These are phyloP conservation scores for Drosophila azteca DNA, from an alignment of 1,140 invertebrate species.

Conservation along the genomic window DNA sequence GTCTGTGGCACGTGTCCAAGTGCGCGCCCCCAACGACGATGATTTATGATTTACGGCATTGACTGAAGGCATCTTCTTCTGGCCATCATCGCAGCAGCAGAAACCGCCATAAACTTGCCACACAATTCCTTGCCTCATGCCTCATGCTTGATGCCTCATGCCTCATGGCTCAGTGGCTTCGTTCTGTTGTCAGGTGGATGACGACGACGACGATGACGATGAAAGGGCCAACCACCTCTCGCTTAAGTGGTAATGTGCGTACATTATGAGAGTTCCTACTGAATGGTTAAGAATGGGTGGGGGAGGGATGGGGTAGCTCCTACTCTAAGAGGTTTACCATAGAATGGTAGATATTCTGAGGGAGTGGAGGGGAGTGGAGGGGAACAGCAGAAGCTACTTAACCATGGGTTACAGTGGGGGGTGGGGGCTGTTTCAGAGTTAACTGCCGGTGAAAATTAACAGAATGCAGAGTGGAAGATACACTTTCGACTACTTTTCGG, in stretches of 20 bases:
- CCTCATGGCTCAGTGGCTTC: too few species aligned
- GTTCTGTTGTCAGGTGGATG: neutral
- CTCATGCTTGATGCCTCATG: too few species aligned
- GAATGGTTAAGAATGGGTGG: conserved; percentile 20
- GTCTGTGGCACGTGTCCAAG: conserved; percentile 74
- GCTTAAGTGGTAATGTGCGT: conserved; percentile 58
- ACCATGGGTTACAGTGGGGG: neutral
- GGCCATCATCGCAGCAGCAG: conserved; percentile 36
- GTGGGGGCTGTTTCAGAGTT: neutral
- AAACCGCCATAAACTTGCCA: neutral
- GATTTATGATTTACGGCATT: conserved; percentile 76
- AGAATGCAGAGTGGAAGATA: neutral
- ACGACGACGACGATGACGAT: conserved; percentile 14
- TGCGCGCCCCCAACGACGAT: conserved; percentile 44
- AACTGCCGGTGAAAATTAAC: conserved; percentile 22
- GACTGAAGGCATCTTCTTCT: conserved; percentile 66
- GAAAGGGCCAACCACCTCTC: conserved; percentile 25
- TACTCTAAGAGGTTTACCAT: conserved; percentile 35
- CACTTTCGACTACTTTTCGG: neutral
- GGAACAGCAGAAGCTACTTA: conserved; percentile 19
- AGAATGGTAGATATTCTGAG: conserved; percentile 3
- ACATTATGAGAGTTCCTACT: conserved; percentile 45
- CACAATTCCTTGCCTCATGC: too few species aligned
- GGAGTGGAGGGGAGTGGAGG: conserved; percentile 6
- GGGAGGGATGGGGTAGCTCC: too few species aligned